These are phyloP conservation scores for Chiroxiphia lanceolata DNA, from an alignment of 2,797 vertebrate species.

Conservation along the genomic window DNA sequence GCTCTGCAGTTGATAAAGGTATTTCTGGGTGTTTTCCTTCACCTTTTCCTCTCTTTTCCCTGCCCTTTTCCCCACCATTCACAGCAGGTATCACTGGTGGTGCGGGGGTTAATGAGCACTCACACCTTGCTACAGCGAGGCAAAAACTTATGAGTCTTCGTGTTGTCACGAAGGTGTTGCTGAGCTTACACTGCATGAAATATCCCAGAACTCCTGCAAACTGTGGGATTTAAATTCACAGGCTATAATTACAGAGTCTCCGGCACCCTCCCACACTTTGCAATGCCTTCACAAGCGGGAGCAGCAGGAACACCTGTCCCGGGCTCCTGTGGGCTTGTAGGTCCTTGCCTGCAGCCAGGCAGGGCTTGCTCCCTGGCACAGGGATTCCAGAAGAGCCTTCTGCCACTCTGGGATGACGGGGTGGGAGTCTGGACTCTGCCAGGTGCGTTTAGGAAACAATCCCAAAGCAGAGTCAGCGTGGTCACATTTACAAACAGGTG, in stretches of 20 bases:
- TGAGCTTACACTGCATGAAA: slow-evolving; percentile 32
- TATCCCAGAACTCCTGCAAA: slow-evolving; percentile 38
- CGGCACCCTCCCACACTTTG: slow-evolving; percentile 17
- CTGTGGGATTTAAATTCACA: slow-evolving; percentile 31
- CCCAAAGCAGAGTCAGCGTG: background rate
- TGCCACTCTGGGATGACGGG: background rate
- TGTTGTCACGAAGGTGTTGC: slow-evolving; percentile 39
- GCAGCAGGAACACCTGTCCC: slow-evolving; percentile 25
- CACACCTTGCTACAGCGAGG: background rate
- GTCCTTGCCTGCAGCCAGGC: background rate
- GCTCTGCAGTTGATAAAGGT: background rate
- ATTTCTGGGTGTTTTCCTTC: background rate
- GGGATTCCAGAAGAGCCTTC: slow-evolving; percentile 11
- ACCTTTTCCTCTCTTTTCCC: background rate
- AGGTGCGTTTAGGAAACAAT: background rate
- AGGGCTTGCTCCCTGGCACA: background rate
- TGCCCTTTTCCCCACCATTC: background rate
- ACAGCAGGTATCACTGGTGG: background rate
- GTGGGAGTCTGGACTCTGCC: background rate
- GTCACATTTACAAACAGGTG: background rate
- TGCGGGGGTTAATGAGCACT: background rate
- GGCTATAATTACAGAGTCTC: slow-evolving; percentile 30
- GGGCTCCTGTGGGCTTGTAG: background rate
- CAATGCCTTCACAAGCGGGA: slow-evolving; percentile 1
- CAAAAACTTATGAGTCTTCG: slow-evolving; percentile 25